Evolutionary conservation across 2,797 vertebrate genomes (phyloP).

Genomic region (Cyclura pinguis): DNA sequence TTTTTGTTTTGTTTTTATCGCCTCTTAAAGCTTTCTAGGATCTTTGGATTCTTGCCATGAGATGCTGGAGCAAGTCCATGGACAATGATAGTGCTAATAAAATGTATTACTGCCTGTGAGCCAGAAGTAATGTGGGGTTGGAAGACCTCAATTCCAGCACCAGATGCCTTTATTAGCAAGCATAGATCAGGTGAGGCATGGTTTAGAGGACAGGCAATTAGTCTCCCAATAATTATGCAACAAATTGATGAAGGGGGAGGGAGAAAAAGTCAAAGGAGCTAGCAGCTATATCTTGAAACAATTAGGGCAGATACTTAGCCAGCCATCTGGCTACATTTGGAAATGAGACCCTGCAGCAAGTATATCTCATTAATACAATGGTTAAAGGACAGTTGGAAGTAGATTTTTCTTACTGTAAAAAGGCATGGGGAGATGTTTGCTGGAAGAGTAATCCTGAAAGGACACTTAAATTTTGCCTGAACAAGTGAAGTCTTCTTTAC

Average conservation of each 20-base stretch:
- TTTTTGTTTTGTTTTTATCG: neutral
- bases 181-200: slow-evolving; percentile 9
- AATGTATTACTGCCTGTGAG: neutral
- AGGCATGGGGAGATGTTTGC: too few relatives aligned
- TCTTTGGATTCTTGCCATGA: neutral
- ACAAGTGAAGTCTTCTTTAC: neutral
- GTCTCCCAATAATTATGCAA: slow-evolving; percentile 26
- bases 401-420: neutral
- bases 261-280: slow-evolving; percentile 8
- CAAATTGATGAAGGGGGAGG: slow-evolving; percentile 7
- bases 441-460: neutral
- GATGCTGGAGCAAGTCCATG: neutral
- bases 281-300: slow-evolving; percentile 6
- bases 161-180: slow-evolving; percentile 16
- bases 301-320: slow-evolving; percentile 17
- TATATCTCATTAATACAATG: neutral
- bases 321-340: slow-evolving; percentile 19
- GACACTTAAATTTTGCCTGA: neutral
- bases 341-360: neutral
- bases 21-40: neutral
- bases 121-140: neutral
- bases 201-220: slow-evolving; percentile 7
- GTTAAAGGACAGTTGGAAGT: neutral
- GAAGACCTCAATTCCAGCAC: neutral
- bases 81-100: neutral